phyloP scores from a whole-genome alignment of 2,113 vertebrate genomes.

The Castor canadensis region DNA sequence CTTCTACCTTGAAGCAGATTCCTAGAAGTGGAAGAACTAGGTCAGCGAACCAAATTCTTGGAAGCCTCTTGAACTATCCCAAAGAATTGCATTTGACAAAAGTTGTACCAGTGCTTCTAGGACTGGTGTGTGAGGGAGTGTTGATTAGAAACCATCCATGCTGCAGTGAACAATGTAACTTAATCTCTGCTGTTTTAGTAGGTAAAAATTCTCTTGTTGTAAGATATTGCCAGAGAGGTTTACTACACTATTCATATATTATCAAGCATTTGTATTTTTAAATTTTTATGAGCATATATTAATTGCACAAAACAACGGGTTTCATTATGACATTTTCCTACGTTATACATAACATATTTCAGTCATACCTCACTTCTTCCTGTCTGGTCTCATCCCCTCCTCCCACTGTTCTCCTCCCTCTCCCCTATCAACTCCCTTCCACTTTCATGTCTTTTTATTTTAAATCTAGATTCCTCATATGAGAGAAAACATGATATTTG shows the following conservation, averaged over 20 bases:
- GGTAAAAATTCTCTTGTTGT: neutral
- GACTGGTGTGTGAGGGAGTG: neutral
- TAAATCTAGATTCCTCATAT: too few species aligned
- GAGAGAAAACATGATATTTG: neutral
- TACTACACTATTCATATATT: neutral
- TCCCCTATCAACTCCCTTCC: neutral
- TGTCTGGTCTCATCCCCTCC: neutral
- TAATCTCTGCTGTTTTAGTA: neutral
- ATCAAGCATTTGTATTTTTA: neutral
- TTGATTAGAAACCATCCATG: neutral
- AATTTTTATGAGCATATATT: neutral
- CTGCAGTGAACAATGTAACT: neutral
- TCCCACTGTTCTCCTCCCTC: neutral
- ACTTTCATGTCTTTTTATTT: neutral
- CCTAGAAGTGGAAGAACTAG: constrained; percentile 17
- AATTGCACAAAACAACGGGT: neutral
- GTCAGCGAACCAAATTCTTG: neutral
- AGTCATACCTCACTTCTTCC: neutral
- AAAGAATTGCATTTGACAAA: neutral
- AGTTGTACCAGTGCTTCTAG: neutral
- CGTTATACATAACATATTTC: neutral
- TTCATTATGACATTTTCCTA: neutral
- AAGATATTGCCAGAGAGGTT: neutral
- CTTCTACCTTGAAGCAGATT: neutral
- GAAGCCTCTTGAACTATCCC: constrained; percentile 17